phyloP scores from a whole-genome alignment of 2,797 vertebrate species.

The Clarias fuscus region DNA sequence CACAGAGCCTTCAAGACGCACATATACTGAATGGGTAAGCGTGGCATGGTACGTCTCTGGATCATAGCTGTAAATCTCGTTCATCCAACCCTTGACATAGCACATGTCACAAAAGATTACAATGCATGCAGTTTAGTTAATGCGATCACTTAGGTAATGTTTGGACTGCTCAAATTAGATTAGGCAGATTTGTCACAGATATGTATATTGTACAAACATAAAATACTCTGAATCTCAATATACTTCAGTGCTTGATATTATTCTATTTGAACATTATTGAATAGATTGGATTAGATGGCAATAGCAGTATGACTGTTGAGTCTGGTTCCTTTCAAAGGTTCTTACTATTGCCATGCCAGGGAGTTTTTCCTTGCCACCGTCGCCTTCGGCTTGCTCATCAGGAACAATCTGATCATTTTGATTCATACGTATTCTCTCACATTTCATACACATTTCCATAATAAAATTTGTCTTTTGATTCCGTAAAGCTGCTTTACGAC shows the following conservation, averaged over 20 bases:
- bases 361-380: too few species aligned
- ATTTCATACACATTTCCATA: too few species aligned
- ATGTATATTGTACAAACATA: not conserved
- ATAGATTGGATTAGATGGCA: not conserved
- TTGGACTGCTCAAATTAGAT: not conserved
- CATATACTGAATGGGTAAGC: conserved; percentile 92
- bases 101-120: not conserved
- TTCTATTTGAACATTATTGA: not conserved
- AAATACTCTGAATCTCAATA: not conserved
- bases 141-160: not conserved
- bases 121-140: not conserved
- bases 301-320: not conserved
- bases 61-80: conserved; percentile 94
- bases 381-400: not conserved
- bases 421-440: too few species aligned
- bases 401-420: not conserved
- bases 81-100: conserved; percentile 92
- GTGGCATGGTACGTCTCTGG: conserved; percentile 97
- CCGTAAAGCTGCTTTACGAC: not conserved
- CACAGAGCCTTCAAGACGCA: conserved; percentile 89
- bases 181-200: not conserved
- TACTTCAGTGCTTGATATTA: not conserved
- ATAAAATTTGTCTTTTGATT: not conserved
- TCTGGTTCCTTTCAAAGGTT: too few species aligned
- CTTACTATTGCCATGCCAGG: too few species aligned